Percentiles rank a stretch among this genome's conserved stretches.
phyloP scores from a whole-genome alignment of 2,797 vertebrate species.

The Silurus lanzhouensis region DNA sequence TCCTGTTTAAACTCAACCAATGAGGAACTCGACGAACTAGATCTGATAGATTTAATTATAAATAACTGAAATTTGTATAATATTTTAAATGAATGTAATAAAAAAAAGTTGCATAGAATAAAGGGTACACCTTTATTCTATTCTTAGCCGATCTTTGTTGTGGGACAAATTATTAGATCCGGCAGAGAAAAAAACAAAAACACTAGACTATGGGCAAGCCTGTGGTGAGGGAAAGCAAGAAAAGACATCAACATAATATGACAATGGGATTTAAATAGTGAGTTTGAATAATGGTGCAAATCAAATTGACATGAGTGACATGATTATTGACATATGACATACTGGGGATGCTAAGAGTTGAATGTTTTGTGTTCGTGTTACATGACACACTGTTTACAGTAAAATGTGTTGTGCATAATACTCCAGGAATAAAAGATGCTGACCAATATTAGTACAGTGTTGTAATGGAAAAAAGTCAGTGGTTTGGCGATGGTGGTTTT shows the following conservation, averaged over 20 bases:
- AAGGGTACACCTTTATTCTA: not conserved
- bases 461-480: constrained; percentile 42
- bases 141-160: not conserved
- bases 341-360: too few relatives aligned
- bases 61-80: not conserved
- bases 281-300: too few relatives aligned
- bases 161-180: too few relatives aligned
- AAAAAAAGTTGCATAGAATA: not conserved
- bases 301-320: too few relatives aligned
- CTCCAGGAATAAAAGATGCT: constrained; percentile 45
- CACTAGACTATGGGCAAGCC: too few relatives aligned
- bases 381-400: not conserved
- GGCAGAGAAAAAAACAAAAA: too few relatives aligned
- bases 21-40: too few relatives aligned
- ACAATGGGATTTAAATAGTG: too few relatives aligned
- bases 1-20: not conserved
- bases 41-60: not conserved
- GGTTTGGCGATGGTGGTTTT: constrained; percentile 54
- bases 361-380: too few relatives aligned
- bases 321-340: too few relatives aligned
- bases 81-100: not conserved
- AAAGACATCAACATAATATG: too few relatives aligned
- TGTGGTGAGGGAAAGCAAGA: too few relatives aligned
- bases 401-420: constrained; percentile 19
- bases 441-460: constrained; percentile 18